Evolutionary conservation across 2,888 invertebrate species (phyloP).

Genomic region (Cerceris rybyensis): DNA sequence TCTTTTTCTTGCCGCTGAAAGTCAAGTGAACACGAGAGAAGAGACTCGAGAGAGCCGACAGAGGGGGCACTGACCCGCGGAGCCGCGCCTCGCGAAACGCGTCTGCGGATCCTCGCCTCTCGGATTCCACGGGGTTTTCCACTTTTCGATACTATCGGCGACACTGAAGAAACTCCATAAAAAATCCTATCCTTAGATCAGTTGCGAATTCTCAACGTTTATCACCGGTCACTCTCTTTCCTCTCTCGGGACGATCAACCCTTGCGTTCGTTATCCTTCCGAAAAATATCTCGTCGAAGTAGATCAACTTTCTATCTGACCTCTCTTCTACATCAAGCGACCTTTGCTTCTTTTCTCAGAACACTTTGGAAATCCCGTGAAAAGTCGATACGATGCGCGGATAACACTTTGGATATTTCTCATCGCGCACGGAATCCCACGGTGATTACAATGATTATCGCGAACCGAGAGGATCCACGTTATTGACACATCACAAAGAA

Average conservation of each 20-base stretch:
- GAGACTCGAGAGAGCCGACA: constrained; percentile 63
- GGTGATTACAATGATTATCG: neutral
- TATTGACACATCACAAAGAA: neutral
- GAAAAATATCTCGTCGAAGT: no score
- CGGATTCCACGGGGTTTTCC: constrained; percentile 33
- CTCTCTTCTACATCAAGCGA: no score
- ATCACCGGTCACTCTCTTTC: no score
- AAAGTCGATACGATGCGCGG: no score
- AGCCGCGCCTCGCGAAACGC: constrained; percentile 74
- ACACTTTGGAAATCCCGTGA: no score
- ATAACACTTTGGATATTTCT: neutral
- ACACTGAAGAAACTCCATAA: neutral
- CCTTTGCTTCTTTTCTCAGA: no score
- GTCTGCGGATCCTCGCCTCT: constrained; percentile 58
- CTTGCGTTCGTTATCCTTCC: no score
- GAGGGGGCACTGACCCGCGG: constrained; percentile 76
- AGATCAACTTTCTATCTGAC: no score
- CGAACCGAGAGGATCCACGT: neutral
- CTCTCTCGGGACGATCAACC: no score
- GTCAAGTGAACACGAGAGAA: constrained; percentile 67
- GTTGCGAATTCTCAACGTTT: no score
- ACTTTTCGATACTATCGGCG: neutral
- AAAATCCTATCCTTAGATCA: neutral
- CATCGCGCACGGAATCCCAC: neutral
- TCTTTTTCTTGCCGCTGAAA: constrained; percentile 48